Percentiles rank a stretch among this genome's conserved stretches.
These are phyloP conservation scores for Valencia hispanica DNA, from an alignment of 2,797 vertebrate genomes.

Conservation along the genomic window DNA sequence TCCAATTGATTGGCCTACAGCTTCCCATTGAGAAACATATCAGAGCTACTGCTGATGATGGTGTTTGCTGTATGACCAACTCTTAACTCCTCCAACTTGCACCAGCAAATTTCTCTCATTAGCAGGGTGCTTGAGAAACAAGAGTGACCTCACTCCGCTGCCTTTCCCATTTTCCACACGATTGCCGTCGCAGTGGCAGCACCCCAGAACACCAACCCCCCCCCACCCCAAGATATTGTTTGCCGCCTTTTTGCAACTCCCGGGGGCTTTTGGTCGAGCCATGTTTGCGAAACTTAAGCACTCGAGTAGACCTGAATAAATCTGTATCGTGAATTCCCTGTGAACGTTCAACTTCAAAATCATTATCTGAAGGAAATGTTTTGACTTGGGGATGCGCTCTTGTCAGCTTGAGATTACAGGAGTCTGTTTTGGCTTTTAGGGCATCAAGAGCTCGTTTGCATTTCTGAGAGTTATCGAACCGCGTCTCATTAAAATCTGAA, in stretches of 20 bases:
- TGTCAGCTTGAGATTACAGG: constrained; percentile 66
- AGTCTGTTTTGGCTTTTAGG: constrained; percentile 66
- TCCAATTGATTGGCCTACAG: constrained; percentile 65
- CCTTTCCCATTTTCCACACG: constrained; percentile 36
- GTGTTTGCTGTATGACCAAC: constrained; percentile 58
- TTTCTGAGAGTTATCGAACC: constrained; percentile 77
- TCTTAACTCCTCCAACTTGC: constrained; percentile 43
- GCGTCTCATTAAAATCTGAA: constrained; percentile 74
- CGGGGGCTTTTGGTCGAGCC: constrained; percentile 33
- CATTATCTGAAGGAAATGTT: constrained; percentile 66
- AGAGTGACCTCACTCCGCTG: constrained; percentile 47
- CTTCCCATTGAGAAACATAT: constrained; percentile 63
- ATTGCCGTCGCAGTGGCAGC: constrained; percentile 26
- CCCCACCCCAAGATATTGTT: background rate
- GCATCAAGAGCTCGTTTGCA: constrained; percentile 70
- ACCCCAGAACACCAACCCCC: background rate
- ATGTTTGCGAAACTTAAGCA: constrained; percentile 48
- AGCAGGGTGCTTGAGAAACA: constrained; percentile 49
- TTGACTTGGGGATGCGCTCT: constrained; percentile 58
- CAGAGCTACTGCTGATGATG: constrained; percentile 33
- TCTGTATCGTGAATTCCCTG: constrained; percentile 36
- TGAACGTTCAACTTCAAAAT: constrained; percentile 30
- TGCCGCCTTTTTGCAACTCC: background rate
- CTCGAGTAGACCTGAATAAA: constrained; percentile 49
- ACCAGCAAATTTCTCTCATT: constrained; percentile 60